Percentiles rank a stretch among this genome's conserved stretches.
Evolutionary conservation across 2,888 invertebrate species (phyloP).

Genomic region (Leptopterna dolabrata): DNA sequence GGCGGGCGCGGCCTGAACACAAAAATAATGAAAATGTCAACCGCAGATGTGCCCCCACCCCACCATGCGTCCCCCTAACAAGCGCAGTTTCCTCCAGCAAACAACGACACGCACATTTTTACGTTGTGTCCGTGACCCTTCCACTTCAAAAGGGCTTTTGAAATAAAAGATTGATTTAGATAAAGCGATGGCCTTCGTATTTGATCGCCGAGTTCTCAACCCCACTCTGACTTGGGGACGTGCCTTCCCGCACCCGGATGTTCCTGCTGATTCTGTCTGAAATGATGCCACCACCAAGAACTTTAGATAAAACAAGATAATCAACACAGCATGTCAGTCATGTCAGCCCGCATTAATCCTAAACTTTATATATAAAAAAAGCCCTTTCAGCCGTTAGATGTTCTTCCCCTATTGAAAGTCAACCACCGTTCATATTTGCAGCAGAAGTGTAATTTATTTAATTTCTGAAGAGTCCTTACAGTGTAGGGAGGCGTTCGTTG

Average conservation of each 20-base stretch:
- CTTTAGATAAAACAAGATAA: neutral
- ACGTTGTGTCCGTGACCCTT: slow-evolving; percentile 27
- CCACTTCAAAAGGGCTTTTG: slow-evolving; percentile 29
- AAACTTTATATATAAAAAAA: neutral
- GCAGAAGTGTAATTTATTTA: too few species aligned
- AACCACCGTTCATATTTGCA: too few species aligned
- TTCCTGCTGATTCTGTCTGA: neutral
- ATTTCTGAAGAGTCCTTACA: too few species aligned
- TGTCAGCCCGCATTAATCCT: neutral
- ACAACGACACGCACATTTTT: slow-evolving; percentile 22
- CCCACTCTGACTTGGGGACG: neutral
- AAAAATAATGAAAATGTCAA: slow-evolving; percentile 48
- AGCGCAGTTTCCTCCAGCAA: neutral
- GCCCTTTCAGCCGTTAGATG: neutral
- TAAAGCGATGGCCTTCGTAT: slow-evolving; percentile 17
- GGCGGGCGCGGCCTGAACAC: slow-evolving; percentile 23
- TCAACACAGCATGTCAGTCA: neutral
- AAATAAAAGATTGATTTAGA: slow-evolving; percentile 43
- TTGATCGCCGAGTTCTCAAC: neutral
- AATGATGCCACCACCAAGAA: neutral
- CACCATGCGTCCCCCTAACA: neutral
- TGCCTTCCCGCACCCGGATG: neutral
- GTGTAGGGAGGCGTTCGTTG: too few species aligned
- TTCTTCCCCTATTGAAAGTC: neutral
- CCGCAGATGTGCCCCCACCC: slow-evolving; percentile 19